A percentile compares a stretch with the other conserved stretches of the same genome.
Evolutionary conservation across 2,888 invertebrate species (phyloP).

Genomic region (Coleophora flavipennella): DNA sequence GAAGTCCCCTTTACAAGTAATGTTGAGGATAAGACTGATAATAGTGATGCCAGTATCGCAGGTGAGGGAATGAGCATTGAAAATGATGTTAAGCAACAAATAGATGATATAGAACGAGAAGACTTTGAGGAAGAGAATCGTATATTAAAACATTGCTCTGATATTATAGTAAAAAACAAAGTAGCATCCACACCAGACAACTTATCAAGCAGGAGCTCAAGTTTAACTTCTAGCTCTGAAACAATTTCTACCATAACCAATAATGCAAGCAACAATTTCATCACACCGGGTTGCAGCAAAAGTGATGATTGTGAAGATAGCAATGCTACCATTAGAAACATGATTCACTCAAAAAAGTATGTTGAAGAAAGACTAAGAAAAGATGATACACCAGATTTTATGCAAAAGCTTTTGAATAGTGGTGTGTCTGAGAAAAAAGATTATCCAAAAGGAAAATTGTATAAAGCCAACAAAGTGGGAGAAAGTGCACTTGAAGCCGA

Average conservation of each 20-base stretch:
- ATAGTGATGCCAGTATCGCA: conserved; percentile 30
- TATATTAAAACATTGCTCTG: conserved; percentile 53
- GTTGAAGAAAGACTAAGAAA: conserved; percentile 35
- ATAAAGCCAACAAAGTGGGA: conserved; percentile 44
- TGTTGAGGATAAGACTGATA: conserved; percentile 58
- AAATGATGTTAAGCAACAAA: conserved; percentile 36
- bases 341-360: conserved; percentile 43
- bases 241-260: conserved; percentile 51
- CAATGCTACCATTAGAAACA: conserved; percentile 50
- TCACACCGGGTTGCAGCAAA: conserved; percentile 56
- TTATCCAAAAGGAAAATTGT: conserved; percentile 58
- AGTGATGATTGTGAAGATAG: conserved; percentile 42
- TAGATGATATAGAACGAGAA: conserved; percentile 58
- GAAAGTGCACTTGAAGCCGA: conserved; percentile 30
- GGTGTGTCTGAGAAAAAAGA: conserved; percentile 51
- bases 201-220: conserved; percentile 50
- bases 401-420: conserved; percentile 55
- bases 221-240: conserved; percentile 55
- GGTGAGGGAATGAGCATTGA: conserved; percentile 28
- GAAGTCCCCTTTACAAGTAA: conserved; percentile 34
- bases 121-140: conserved; percentile 65
- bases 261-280: conserved; percentile 32
- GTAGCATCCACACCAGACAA: conserved; percentile 35
- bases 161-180: conserved; percentile 51
- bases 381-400: conserved; percentile 40